These are phyloP conservation scores for Coregonus suidteri DNA, from an alignment of 2,797 vertebrate genomes.

Conservation along the genomic window DNA sequence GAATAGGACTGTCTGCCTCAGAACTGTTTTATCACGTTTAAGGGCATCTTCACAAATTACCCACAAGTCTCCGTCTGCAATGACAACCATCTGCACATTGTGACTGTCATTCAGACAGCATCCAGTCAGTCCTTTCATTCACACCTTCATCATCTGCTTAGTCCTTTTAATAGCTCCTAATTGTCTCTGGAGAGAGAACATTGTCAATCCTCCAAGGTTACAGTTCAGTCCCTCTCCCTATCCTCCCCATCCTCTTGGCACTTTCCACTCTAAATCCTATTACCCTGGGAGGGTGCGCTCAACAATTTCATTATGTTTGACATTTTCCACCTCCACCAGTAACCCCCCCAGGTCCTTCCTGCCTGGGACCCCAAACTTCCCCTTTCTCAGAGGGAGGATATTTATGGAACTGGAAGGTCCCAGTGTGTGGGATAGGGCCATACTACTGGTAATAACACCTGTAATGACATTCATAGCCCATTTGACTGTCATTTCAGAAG, in stretches of 20 bases:
- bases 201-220: slow-evolving; percentile 57
- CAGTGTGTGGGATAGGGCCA: background rate
- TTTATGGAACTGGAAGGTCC: slow-evolving; percentile 31
- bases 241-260: slow-evolving; percentile 29
- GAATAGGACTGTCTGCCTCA: background rate
- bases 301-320: slow-evolving; percentile 52
- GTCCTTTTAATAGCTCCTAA: slow-evolving; percentile 39
- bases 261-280: slow-evolving; percentile 58
- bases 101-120: slow-evolving; percentile 13
- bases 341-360: slow-evolving; percentile 9
- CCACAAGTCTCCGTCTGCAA: slow-evolving; percentile 12
- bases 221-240: slow-evolving; percentile 22
- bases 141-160: slow-evolving; percentile 26
- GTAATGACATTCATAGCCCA: background rate
- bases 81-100: slow-evolving; percentile 9
- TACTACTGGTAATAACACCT: background rate
- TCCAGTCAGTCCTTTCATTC: slow-evolving; percentile 27
- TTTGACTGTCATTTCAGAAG: background rate
- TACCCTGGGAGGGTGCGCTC: slow-evolving; percentile 36
- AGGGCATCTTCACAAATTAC: slow-evolving; percentile 20
- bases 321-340: slow-evolving; percentile 20
- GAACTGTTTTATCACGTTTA: slow-evolving; percentile 27
- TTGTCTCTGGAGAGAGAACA: slow-evolving; percentile 36
- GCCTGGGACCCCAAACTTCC: background rate
- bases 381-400: slow-evolving; percentile 17